Conservation (phyloP, 2,113 vertebrate genomes). For the Phocoena sinus region DNA sequence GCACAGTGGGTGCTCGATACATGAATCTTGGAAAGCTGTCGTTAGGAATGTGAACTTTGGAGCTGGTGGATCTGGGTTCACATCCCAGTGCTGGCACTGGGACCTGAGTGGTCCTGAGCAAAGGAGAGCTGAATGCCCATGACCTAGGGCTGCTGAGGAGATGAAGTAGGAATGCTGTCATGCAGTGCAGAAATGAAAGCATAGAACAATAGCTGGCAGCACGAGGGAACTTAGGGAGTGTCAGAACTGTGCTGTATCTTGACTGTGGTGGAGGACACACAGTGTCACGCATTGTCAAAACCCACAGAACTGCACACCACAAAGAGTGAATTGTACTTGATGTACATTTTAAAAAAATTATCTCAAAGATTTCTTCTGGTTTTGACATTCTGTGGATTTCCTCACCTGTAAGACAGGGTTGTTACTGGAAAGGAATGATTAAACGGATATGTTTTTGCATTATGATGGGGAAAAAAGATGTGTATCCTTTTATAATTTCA, state of each 20-base stretch:
- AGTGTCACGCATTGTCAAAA: neutral
- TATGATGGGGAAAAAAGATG: neutral
- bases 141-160: neutral
- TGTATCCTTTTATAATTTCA: neutral
- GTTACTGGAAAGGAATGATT: neutral
- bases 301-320: neutral
- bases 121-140: neutral
- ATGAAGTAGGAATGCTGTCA: accelerated
- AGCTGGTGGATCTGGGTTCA: neutral
- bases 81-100: neutral
- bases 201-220: accelerated
- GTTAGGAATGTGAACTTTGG: neutral
- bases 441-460: neutral
- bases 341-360: neutral
- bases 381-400: neutral
- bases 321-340: neutral
- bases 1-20: neutral
- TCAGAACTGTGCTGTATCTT: neutral
- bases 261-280: neutral
- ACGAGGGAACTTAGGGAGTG: accelerated
- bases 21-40: neutral
- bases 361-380: neutral
- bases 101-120: neutral
- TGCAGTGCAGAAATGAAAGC: accelerated
- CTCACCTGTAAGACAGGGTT: neutral